Conservation (phyloP, 2,113 vertebrate species). For the Cyprinodon tularosa region DNA sequence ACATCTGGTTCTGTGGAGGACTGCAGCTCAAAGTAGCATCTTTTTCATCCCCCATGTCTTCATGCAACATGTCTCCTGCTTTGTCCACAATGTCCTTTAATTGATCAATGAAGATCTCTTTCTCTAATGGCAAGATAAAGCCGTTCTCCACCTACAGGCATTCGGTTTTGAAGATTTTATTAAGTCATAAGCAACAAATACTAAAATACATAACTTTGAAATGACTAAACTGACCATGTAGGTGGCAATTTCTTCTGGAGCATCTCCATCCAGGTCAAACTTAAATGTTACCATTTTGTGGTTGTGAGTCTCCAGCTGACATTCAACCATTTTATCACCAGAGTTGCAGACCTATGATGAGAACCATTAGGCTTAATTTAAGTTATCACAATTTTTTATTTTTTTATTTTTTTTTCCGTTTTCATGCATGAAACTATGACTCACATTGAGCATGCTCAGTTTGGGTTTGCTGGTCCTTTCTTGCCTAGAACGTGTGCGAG, state of each 20-base stretch:
- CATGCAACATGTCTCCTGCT: slow-evolving; percentile 95
- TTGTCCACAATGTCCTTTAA: slow-evolving; percentile 99
- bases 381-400: background rate
- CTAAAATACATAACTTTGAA: background rate
- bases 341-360: slow-evolving; percentile 90
- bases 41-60: slow-evolving; percentile 89
- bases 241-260: slow-evolving; percentile 94
- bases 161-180: slow-evolving; percentile 2
- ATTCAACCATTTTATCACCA: slow-evolving; percentile 99
- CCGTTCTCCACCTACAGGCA: slow-evolving; percentile 91
- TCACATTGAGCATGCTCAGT: slow-evolving; percentile 92
- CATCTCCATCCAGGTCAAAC: slow-evolving; percentile 97
- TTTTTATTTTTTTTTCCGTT: background rate
- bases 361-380: background rate
- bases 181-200: slow-evolving; percentile 7
- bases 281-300: slow-evolving; percentile 99
- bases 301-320: slow-evolving; percentile 97
- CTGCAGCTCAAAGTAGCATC: slow-evolving; percentile 83
- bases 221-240: slow-evolving; percentile 87
- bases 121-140: slow-evolving; percentile 92
- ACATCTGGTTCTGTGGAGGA: slow-evolving; percentile 80
- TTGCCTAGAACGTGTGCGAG: slow-evolving; percentile 90
- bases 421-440: slow-evolving; percentile 8
- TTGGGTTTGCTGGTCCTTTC: slow-evolving; percentile 93
- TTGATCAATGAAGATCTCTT: slow-evolving; percentile 97